Evolutionary conservation across 92 coral and sea anemone species (phyloP), one percentile per base, ranked within the genome.

Genomic region (Heteractis magnifica): DNA sequence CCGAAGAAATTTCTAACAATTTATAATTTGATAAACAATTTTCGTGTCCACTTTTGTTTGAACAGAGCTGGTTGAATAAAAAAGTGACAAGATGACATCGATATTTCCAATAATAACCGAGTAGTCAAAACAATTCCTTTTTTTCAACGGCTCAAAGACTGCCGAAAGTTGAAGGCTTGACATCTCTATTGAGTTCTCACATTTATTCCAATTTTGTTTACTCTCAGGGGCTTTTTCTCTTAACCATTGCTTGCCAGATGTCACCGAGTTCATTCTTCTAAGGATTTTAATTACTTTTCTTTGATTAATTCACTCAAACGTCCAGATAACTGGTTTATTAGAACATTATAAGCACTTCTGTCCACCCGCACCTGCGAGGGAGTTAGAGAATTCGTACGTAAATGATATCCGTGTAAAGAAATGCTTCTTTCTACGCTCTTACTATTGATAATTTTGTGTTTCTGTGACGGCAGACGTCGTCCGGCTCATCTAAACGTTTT

Each of bases 401-500:
- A 15, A 51, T 13, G 2, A 5, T 18, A 8, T 20, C 41, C 6
- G 5, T 3, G 10, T 19, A 14, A 19, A 50, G 13, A 5, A 4
- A 81, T 81, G 84, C 34, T 70, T 12, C 21, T 53, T 3, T 34
- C 55, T 10, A 10, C 68, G 23, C 34, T 70, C 53, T 9, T 70
- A 16, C 16, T 81, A 19, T 52, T 81, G 48, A 56, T 81, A 2
- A 4, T 81, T 8, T 7, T 81, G 65, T 16, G 8, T 52, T 15
- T 52, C 56, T 60, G 76, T 51, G 72, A 84, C 2, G 81, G 73
- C 15, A 84, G 49, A 65, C 44, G 81, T 49, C 56, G 88, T 62
- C 78, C 91, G 12, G 83, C 94, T 16, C 90, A 87, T 34, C 82
- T 94, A 58, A 94, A 94, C 84, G 98, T 94, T 13, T 94, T 89